phyloP scores from a whole-genome alignment of 2,113 vertebrate genomes.

The Xiphophorus maculatus region DNA sequence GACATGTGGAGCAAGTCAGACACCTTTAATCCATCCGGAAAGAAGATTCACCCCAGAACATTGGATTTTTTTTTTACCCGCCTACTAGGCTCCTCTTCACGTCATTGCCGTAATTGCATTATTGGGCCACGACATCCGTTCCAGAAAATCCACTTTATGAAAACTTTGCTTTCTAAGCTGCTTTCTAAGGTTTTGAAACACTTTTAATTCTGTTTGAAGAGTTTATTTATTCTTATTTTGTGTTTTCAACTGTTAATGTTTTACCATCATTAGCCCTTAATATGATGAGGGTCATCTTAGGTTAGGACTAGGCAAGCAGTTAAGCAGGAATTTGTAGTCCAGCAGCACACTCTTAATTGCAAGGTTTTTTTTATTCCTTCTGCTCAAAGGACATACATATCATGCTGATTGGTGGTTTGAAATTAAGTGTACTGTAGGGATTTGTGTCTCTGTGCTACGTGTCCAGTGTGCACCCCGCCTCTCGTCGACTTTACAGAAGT shows the following conservation, averaged over 20 bases:
- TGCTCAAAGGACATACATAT: not conserved
- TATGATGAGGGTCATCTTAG: not conserved
- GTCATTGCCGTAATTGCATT: conserved; percentile 34
- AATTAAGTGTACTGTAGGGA: not conserved
- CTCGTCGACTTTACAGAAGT: not conserved
- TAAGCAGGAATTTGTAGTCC: not conserved
- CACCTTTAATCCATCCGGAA: conserved; percentile 49
- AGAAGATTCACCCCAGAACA: conserved; percentile 43
- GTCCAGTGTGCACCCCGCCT: not conserved
- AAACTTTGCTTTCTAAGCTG: not conserved
- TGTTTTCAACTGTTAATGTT: not conserved
- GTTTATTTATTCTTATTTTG: not conserved
- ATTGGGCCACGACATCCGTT: not conserved
- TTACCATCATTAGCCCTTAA: not conserved
- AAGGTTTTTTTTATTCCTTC: not conserved
- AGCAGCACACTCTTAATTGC: not conserved
- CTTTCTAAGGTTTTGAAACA: not conserved
- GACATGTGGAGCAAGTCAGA: conserved; percentile 35
- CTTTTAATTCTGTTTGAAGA: not conserved
- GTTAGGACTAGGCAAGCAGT: not conserved
- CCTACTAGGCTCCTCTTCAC: conserved; percentile 17
- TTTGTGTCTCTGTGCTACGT: not conserved
- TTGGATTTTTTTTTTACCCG: conserved; percentile 27
- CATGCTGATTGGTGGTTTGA: not conserved
- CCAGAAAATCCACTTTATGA: not conserved